Conservation (phyloP, 2,888 invertebrate species). For the Hedychridium roseum region DNA sequence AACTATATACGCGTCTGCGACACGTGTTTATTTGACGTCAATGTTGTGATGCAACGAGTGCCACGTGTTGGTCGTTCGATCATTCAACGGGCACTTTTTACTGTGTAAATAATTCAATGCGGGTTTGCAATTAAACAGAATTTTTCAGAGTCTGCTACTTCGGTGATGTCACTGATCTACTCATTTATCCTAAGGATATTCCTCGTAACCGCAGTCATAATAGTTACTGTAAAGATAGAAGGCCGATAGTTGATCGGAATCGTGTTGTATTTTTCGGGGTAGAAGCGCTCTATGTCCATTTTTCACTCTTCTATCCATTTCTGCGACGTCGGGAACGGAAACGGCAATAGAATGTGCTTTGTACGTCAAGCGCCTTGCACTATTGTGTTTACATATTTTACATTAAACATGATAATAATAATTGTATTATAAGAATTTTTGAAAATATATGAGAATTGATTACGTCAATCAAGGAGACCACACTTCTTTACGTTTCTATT, state of each 20-base stretch:
- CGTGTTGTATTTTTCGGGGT: too few species aligned
- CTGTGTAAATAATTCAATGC: conserved; percentile 51
- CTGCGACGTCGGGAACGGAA: too few species aligned
- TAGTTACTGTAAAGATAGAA: conserved; percentile 26
- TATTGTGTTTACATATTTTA: neutral
- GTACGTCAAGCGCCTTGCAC: neutral
- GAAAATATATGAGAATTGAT: conserved; percentile 12
- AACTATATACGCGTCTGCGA: conserved; percentile 10
- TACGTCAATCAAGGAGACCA: conserved; percentile 1
- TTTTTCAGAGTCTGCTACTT: conserved; percentile 37
- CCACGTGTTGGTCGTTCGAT: conserved; percentile 19
- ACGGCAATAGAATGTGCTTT: too few species aligned
- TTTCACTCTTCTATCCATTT: too few species aligned
- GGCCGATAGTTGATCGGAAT: too few species aligned
- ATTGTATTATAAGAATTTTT: neutral
- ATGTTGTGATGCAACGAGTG: conserved; percentile 17
- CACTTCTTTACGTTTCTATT: conserved; percentile 18
- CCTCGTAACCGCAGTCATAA: conserved; percentile 47
- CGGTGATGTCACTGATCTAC: conserved; percentile 31
- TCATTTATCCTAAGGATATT: conserved; percentile 53
- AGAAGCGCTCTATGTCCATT: too few species aligned
- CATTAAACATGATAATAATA: neutral
- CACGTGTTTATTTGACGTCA: conserved; percentile 22
- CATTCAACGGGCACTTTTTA: conserved; percentile 43
- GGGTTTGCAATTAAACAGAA: conserved; percentile 28